Evolutionary conservation across 2,888 invertebrate genomes (phyloP), one percentile per base, ranked within the genome.

Genomic region (Diplazon laetatorius): DNA sequence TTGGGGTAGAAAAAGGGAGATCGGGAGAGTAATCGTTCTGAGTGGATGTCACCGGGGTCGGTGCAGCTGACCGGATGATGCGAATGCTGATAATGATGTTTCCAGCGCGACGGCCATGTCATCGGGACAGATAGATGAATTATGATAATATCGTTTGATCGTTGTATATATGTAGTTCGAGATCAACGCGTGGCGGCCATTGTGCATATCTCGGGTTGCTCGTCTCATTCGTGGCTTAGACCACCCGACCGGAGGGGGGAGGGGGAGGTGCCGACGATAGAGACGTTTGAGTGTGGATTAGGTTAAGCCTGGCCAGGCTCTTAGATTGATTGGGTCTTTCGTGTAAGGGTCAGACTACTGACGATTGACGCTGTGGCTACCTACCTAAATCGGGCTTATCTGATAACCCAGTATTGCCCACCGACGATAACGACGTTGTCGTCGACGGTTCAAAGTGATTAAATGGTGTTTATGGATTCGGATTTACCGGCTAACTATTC

Each of bases 21-120:
- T 63, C 63, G 63, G 48, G 57, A 79, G 72, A 79, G 75, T 75
- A 79, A 79, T 79, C 75, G 75, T 72, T 78, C 52, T 60, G 70
- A 70, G 70, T 65, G 66, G 70, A 72, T 65, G 73, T 78, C 78
- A 65, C 69, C 65, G 73, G 50, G 59, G 39, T 44, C 50, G 48
- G 48, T 66, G 69, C 78, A 71, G 66, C 78, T 78, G 78, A 78
- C 78, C 75, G 35, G 60, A 63, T 78, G 66, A 71, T 75, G 62
- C 75, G 68, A 62, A 68, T 71, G 30, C 74, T 52, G 35, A 18
- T 72, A 44, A 57, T 72, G 62, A 78, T 66, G 70, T 60, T 62
- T 37, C 69, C 60, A 46, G 59, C 18, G 65, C 44, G 39, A 20
- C 57, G 59, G 60, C 37, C 44, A 50, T 71, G 71, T 55, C 48